These are phyloP conservation scores for Buathra laborator DNA, from an alignment of 2,888 invertebrate genomes.

Conservation along the genomic window DNA sequence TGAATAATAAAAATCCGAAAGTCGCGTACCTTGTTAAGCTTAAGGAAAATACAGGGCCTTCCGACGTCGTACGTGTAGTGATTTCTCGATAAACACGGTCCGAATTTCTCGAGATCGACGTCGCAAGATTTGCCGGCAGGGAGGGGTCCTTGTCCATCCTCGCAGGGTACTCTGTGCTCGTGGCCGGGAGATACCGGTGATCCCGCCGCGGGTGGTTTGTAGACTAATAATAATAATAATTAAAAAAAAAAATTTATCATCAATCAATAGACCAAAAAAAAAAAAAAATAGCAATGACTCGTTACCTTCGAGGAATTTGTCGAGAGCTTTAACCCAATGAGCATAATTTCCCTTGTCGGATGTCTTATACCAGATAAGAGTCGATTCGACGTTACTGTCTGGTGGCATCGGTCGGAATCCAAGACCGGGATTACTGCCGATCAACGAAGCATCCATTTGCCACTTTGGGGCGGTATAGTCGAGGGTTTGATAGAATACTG, in stretches of 20 bases:
- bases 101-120: slow-evolving; percentile 91
- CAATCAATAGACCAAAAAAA: background rate
- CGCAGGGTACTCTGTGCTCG: slow-evolving; percentile 89
- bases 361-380: slow-evolving; percentile 97
- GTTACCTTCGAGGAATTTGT: slow-evolving; percentile 91
- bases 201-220: slow-evolving; percentile 79
- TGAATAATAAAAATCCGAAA: background rate
- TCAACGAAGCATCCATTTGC: slow-evolving; percentile 94
- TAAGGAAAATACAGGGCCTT: slow-evolving; percentile 98
- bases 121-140: slow-evolving; percentile 92
- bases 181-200: slow-evolving; percentile 62
- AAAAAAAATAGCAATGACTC: background rate
- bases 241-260: too few relatives aligned
- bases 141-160: slow-evolving; percentile 87
- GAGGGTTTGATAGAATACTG: slow-evolving; percentile 97
- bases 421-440: slow-evolving; percentile 98
- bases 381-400: slow-evolving; percentile 96
- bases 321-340: slow-evolving; percentile 93
- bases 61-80: slow-evolving; percentile 95
- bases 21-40: slow-evolving; percentile 94
- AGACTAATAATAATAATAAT: slow-evolving; percentile 75
- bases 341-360: slow-evolving; percentile 91
- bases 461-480: slow-evolving; percentile 95
- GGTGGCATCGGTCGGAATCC: slow-evolving; percentile 99
- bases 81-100: slow-evolving; percentile 91